These are phyloP conservation scores for Fulica atra DNA, from an alignment of 2,113 vertebrate species.

Conservation along the genomic window DNA sequence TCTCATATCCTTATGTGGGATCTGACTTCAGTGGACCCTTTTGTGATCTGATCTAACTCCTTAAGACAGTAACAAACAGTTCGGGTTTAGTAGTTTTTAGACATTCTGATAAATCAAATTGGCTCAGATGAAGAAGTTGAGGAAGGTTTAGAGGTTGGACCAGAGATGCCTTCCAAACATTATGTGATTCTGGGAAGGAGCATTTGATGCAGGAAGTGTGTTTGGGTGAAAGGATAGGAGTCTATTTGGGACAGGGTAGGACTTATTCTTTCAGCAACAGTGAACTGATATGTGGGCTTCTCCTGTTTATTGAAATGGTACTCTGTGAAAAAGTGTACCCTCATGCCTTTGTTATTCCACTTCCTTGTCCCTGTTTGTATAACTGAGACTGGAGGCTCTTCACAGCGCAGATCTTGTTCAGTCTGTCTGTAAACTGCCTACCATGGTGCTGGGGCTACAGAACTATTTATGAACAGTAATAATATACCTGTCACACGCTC, in stretches of 20 bases:
- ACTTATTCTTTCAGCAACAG: not conserved
- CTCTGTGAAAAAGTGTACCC: not conserved
- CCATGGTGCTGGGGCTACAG: not conserved
- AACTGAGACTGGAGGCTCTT: not conserved
- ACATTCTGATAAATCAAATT: not conserved
- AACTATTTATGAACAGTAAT: not conserved
- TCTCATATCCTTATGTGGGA: not conserved
- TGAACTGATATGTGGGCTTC: not conserved
- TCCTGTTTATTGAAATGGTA: not conserved
- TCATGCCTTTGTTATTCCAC: not conserved
- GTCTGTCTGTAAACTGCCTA: not conserved
- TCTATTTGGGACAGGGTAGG: not conserved
- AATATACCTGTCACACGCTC: not conserved
- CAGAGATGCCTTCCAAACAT: not conserved
- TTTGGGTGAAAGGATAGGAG: not conserved
- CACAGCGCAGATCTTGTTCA: not conserved
- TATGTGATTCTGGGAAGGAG: not conserved
- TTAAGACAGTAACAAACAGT: not conserved
- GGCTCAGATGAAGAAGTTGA: fast-evolving
- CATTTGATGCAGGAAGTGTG: not conserved
- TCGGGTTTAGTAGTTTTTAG: not conserved
- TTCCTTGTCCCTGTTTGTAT: not conserved
- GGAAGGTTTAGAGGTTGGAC: not conserved
- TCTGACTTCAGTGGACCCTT: not conserved
- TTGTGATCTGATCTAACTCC: not conserved